Evolutionary conservation across 2,797 vertebrate species (phyloP).

Genomic region (Bothrops alternatus): DNA sequence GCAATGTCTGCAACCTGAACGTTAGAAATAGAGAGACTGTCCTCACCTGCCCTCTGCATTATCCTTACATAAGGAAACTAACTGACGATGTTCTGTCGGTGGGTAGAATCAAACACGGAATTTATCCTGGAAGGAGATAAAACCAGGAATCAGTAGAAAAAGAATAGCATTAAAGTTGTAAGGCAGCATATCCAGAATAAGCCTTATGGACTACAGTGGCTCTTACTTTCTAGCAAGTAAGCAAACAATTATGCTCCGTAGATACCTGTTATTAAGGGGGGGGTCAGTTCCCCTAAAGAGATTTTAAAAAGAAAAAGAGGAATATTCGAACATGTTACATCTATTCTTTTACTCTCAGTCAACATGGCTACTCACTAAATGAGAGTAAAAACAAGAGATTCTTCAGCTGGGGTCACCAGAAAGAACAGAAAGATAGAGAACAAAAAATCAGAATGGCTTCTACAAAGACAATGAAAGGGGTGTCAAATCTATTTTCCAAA

Average conservation of each 20-base stretch:
- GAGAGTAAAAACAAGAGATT: neutral
- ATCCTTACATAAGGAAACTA: neutral
- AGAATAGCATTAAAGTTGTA: neutral
- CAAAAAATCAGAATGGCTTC: too few species aligned
- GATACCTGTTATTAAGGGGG: neutral
- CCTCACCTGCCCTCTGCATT: neutral
- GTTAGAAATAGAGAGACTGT: neutral
- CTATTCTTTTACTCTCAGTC: neutral
- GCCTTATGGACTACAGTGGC: fast-evolving
- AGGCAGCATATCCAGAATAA: neutral
- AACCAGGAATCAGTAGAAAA: neutral
- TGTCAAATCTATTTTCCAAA: too few species aligned
- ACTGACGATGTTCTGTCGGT: neutral
- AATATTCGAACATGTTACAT: neutral
- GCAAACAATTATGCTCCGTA: neutral
- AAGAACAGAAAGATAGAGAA: neutral
- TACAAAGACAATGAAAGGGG: too few species aligned
- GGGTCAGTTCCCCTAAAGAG: neutral
- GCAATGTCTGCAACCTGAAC: neutral
- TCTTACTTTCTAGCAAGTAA: neutral
- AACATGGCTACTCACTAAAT: neutral
- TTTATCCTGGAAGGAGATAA: neutral
- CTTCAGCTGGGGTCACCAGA: too few species aligned
- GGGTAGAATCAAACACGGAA: neutral
- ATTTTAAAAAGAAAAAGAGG: neutral